Evolutionary conservation across 1,140 invertebrate species (phyloP).

Genomic region (Spodoptera frugiperda): DNA sequence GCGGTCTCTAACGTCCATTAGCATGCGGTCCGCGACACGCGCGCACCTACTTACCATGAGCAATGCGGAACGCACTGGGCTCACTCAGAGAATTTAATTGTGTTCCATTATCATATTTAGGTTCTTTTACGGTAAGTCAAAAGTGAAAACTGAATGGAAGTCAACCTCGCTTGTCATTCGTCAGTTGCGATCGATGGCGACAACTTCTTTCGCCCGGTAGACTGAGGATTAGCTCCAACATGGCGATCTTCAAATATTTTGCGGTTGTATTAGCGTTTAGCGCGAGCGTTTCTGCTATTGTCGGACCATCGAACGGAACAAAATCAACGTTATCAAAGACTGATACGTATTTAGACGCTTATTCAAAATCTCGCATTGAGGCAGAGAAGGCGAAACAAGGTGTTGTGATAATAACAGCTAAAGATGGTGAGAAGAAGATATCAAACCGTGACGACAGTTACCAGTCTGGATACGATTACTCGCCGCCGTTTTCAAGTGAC

Average conservation of each 20-base stretch:
- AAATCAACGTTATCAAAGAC: constrained; percentile 68
- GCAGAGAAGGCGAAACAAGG: constrained; percentile 81
- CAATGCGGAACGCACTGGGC: constrained; percentile 81
- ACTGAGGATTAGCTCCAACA: constrained; percentile 66
- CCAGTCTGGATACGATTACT: constrained; percentile 75
- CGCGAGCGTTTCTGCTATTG: constrained; percentile 71
- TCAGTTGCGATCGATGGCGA: constrained; percentile 79
- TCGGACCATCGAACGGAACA: constrained; percentile 72
- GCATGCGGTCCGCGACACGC: constrained; percentile 67
- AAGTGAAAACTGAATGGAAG: constrained; percentile 84
- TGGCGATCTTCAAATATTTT: constrained; percentile 66
- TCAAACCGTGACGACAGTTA: constrained; percentile 79
- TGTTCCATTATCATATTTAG: constrained; percentile 86
- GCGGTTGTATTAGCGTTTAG: constrained; percentile 62
- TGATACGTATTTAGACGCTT: constrained; percentile 79
- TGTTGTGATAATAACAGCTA: constrained; percentile 81
- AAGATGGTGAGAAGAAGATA: constrained; percentile 80
- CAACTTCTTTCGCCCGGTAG: constrained; percentile 74
- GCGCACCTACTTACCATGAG: constrained; percentile 81
- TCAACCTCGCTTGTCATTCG: constrained; percentile 77
- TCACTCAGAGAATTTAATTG: constrained; percentile 85
- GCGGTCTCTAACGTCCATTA: constrained; percentile 67
- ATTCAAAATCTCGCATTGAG: constrained; percentile 79
- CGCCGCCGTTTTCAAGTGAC: constrained; percentile 66
- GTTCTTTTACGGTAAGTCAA: constrained; percentile 85